Conservation (phyloP, 2,797 vertebrate genomes). For the Tangara arthus region DNA sequence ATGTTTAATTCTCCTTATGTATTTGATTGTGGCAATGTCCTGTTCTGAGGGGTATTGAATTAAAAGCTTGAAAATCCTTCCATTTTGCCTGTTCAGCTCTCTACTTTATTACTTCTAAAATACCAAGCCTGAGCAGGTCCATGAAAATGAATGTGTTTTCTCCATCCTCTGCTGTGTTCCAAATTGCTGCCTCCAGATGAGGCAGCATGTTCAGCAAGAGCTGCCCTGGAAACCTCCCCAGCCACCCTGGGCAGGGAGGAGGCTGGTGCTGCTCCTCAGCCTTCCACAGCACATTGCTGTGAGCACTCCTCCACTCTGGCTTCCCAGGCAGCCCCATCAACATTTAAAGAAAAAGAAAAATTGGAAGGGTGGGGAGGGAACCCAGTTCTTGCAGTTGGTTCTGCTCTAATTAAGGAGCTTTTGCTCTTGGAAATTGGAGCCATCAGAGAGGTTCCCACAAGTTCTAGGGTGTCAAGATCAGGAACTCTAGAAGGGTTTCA, state of each 20-base stretch:
- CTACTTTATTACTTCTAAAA: not conserved
- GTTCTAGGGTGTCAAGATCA: not conserved
- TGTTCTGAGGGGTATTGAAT: not conserved
- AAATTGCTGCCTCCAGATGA: not conserved
- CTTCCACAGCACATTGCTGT: not conserved
- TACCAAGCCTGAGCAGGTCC: not conserved
- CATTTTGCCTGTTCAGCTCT: not conserved
- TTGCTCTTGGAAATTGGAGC: not conserved
- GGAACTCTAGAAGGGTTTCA: not conserved
- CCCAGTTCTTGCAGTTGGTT: not conserved
- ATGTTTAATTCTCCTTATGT: not conserved
- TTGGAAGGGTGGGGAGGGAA: not conserved
- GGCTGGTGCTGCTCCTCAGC: not conserved
- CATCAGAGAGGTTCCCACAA: not conserved
- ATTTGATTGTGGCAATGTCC: not conserved
- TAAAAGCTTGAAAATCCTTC: not conserved
- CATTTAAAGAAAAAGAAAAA: not conserved
- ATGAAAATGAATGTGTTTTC: not conserved
- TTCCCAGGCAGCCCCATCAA: not conserved
- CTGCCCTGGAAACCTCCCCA: not conserved
- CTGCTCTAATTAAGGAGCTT: not conserved
- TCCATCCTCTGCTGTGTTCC: not conserved
- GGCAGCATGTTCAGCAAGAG: not conserved
- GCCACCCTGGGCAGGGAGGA: not conserved
- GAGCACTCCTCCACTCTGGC: rapidly evolving